Evolutionary conservation across 2,797 vertebrate genomes (phyloP), one percentile per base, ranked within the genome.

Genomic region (Rhinoraja longicauda): DNA sequence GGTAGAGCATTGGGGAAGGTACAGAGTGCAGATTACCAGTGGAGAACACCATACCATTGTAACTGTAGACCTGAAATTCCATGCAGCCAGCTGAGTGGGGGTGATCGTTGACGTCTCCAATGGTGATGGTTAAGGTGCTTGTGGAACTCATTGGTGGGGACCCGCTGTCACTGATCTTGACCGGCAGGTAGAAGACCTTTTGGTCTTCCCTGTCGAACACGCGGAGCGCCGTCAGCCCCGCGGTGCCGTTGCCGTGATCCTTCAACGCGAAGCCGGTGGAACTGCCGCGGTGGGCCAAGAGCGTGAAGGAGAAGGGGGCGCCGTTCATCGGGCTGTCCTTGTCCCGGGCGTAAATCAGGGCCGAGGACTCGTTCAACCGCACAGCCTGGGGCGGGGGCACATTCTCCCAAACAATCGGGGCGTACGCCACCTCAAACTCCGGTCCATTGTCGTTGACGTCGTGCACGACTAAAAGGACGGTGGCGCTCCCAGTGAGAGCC

Each of bases 361-460:
- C 70, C 3, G 98, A 98, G 0, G 97, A 97, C 45, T 96, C 96
- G 0, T 98, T 98, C 96, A 98, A 97, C 24, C 93, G 96, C 10
- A 98, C 95, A 0, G 94, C 79, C 94, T 98, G 97, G 0, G 98
- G 97, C 0, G 97, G 96, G 1, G 95, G 94, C 0, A 95, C 95
- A 95, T 98, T 98, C 95, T 98, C 98, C 98, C 98, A 98, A 26
- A 98, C 95, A 0, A 98, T 94, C 0, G 98, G 97, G n/a, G 94
- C 95, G 73, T 98, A 98, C 3, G 93, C 93, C 10, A 93, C 96
- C 94, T 98, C 97, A 15, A 98, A 97, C 94, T 98, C 97, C 0
- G 98, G 98, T 4, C 97, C 97, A 0, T 98, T 98, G 94, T 98
- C 98, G 9, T 98, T 98, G 62, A 98, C 90, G 0, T 98, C 98